These are phyloP conservation scores for Sesamia inferens DNA, from an alignment of 2,888 invertebrate species.

Conservation along the genomic window DNA sequence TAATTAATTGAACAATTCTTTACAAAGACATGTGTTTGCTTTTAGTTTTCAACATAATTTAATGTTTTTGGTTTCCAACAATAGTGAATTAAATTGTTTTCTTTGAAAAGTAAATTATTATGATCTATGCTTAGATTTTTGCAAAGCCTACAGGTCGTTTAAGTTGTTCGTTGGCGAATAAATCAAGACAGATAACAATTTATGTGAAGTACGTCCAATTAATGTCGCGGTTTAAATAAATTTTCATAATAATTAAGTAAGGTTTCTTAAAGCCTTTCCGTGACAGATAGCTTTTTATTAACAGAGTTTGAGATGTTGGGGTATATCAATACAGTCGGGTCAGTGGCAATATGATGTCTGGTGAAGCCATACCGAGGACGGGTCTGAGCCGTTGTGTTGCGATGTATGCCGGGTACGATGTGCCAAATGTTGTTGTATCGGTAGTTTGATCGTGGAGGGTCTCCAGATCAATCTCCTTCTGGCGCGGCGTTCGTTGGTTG, in stretches of 20 bases:
- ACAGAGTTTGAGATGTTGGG: conserved; percentile 55
- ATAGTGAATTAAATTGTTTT: conserved; percentile 23
- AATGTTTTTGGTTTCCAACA: conserved; percentile 10
- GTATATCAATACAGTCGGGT: conserved; percentile 32
- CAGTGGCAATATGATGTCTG: too few relatives aligned
- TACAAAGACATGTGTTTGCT: conserved; percentile 13
- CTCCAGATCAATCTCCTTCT: too few relatives aligned
- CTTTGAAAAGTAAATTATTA: background rate
- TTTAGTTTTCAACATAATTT: conserved; percentile 5
- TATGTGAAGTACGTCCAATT: conserved; percentile 67
- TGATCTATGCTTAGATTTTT: conserved; percentile 8
- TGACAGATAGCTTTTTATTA: conserved; percentile 53
- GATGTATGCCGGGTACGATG: too few relatives aligned
- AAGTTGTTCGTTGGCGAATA: conserved; percentile 55
- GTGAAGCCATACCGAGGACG: too few relatives aligned
- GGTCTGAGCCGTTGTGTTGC: too few relatives aligned
- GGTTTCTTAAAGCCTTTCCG: conserved; percentile 57
- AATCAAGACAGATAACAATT: conserved; percentile 69
- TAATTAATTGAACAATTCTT: conserved; percentile 52
- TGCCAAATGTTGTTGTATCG: too few relatives aligned
- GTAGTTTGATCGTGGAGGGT: too few relatives aligned
- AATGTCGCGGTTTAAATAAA: conserved; percentile 67
- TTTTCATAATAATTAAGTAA: conserved; percentile 67
- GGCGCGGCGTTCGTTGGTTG: too few relatives aligned
- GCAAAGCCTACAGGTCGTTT: conserved; percentile 37